Base-by-base conservation (phyloP, 92 coral and sea anemone genomes). In the Parazoanthus atlanticus region DNA sequence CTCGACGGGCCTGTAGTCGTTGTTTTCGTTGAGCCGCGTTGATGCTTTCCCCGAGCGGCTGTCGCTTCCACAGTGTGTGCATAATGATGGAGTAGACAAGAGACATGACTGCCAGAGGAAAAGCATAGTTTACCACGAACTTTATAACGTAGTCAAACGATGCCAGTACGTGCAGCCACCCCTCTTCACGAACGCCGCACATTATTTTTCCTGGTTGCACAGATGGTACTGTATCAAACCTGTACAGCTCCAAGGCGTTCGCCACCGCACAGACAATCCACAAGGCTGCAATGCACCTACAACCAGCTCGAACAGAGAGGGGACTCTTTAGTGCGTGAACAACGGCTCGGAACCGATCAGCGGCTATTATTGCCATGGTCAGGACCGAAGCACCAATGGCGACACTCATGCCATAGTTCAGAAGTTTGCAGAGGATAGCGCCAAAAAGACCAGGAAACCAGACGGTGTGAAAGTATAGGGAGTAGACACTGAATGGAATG, bases 311-410 rank as follows among this genome's bases (percentile, higher is more conserved):
- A 46, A 70, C 64, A 19, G 87, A 84, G 30, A 84, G 61, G 13
- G 87, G 87, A 3, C 66, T 46, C 26, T 73, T 84, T 28, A 84
- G 66, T 2, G 77, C 79, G 1, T 70, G 87, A 4, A 70, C 87
- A 3, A 84, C 74, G 6, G 87, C 87, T n/a, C 87, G 87, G 33
- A 41, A 84, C 16, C 87, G 41, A n/a, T 84, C 78, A 71, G 67
- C 78, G 36, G 86, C 61, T 33, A 83, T 83, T 40, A 67, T 26
- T 83, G 86, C 78, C 86, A 83, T 69, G 26, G 78, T 67, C 23
- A 83, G 58, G 6, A 83, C 86, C 61, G 86, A 83, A 28, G 77
- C 86, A 38, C 86, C 86, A 83, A 83, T 83, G 47, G 86, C 77
- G n/a, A 83, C 86, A 67, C 64, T 41, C 77, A 83, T 83, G 73